These are phyloP conservation scores for Tetanocera ferruginea DNA, from an alignment of 2,888 invertebrate genomes.

Conservation along the genomic window DNA sequence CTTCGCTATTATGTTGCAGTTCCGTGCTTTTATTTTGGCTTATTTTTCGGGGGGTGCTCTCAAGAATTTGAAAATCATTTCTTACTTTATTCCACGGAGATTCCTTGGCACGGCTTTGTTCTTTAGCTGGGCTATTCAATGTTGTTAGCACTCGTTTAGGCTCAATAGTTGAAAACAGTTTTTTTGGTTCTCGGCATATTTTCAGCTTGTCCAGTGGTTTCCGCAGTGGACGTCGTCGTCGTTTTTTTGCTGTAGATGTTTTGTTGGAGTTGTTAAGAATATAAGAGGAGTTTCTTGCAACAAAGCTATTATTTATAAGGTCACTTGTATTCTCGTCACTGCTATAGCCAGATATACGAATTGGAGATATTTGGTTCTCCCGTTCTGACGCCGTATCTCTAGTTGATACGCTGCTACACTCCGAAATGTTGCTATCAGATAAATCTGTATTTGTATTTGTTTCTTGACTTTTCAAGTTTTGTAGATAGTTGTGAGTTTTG, in stretches of 20 bases:
- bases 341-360: conserved; percentile 12
- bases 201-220: background rate
- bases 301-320: background rate
- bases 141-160: background rate
- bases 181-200: background rate
- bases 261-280: background rate
- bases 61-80: background rate
- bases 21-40: background rate
- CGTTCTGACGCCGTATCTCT: background rate
- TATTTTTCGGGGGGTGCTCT: background rate
- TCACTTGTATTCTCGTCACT: conserved; percentile 13
- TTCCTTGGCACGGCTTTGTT: background rate
- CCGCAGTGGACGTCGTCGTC: background rate
- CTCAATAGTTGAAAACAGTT: background rate
- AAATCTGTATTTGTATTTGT: background rate
- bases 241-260: background rate
- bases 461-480: background rate
- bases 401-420: conserved; percentile 8
- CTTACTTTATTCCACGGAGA: conserved; percentile 25
- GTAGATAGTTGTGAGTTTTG: background rate
- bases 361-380: background rate
- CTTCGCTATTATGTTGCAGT: background rate
- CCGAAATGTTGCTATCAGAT: conserved; percentile 26
- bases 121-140: background rate
- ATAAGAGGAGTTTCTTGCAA: background rate